Percentiles rank a stretch among this genome's conserved stretches.
Conservation (phyloP, 23 tunicate genomes). For the Pegea sp. region DNA sequence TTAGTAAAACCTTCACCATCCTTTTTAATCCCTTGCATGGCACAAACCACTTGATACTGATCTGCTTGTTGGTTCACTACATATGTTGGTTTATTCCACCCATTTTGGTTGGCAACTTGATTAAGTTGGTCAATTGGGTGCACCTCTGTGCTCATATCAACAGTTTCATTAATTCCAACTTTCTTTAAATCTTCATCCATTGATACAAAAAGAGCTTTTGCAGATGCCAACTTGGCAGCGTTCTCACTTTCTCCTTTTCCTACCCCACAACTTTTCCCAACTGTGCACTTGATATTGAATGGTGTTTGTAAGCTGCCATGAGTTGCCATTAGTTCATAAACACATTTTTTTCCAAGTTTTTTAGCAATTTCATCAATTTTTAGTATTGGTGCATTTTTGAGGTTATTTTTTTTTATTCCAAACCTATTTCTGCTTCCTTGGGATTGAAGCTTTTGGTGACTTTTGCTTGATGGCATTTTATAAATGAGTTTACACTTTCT, state of each 20-base stretch:
- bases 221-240: neutral
- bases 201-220: neutral
- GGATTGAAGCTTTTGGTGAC: no score
- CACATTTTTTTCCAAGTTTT: neutral
- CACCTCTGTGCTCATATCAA: neutral
- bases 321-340: neutral
- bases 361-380: neutral
- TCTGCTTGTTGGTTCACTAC: neutral
- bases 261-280: neutral
- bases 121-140: constrained; percentile 1
- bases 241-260: neutral
- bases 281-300: neutral
- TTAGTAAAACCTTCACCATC: neutral
- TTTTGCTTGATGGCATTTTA: neutral
- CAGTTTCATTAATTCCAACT: no score
- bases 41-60: neutral
- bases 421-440: no score
- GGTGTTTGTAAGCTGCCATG: neutral
- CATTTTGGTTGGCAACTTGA: neutral
- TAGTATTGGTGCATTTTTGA: neutral
- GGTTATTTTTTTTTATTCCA: neutral
- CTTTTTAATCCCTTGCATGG: neutral
- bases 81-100: neutral
- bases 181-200: no score
- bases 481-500: neutral